A percentile compares a stretch with the other conserved stretches of the same genome.
phyloP scores from a whole-genome alignment of 2,797 vertebrate species.

The Alosa sapidissima region DNA sequence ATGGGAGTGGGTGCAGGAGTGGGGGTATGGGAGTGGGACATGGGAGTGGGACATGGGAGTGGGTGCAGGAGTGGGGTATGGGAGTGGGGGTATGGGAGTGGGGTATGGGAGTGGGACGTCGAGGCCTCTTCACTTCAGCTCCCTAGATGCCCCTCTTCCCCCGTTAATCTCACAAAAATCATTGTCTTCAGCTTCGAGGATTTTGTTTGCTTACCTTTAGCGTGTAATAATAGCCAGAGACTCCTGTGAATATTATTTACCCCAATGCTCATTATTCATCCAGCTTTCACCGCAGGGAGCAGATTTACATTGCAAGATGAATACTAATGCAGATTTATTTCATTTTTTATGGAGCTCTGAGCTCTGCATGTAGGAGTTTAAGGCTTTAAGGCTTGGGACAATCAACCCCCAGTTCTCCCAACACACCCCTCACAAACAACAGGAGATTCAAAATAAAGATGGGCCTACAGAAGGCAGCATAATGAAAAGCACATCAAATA shows the following conservation, averaged over 20 bases:
- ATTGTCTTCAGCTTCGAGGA: conserved; percentile 53
- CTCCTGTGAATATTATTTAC: conserved; percentile 56
- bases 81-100: conserved; percentile 29
- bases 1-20: conserved; percentile 26
- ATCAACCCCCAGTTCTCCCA: no score
- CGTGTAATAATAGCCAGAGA: conserved; percentile 47
- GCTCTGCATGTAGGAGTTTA: background rate
- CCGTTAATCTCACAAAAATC: conserved; percentile 41
- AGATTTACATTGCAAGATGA: conserved; percentile 39
- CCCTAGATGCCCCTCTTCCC: conserved; percentile 34
- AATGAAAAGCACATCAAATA: background rate
- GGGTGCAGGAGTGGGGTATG: conserved; percentile 27
- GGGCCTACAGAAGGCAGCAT: background rate
- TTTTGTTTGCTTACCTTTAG: conserved; percentile 59
- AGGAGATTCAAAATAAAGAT: background rate
- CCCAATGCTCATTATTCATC: conserved; percentile 59
- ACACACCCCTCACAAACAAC: background rate
- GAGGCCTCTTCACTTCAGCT: conserved; percentile 13
- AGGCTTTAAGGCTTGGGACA: background rate
- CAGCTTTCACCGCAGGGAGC: conserved; percentile 46
- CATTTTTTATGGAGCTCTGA: background rate
- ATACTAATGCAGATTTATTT: conserved; percentile 49
- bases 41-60: conserved; percentile 24
- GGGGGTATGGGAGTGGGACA: no score
- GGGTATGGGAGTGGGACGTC: background rate